phyloP scores from a whole-genome alignment of 2,797 vertebrate genomes.

The Diplodus puntazzo region DNA sequence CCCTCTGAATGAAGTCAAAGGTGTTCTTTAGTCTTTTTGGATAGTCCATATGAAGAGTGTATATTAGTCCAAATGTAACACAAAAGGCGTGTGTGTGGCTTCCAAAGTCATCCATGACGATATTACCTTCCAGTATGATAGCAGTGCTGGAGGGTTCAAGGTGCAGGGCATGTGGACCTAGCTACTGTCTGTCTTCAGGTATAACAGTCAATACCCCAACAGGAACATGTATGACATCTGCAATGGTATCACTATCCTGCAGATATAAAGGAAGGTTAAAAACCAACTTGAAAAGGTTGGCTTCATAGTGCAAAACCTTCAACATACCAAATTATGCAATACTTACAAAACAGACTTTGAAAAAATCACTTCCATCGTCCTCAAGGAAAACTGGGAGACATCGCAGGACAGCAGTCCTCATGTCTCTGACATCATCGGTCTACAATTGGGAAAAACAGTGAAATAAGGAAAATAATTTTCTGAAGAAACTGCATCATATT shows the following conservation, averaged over 20 bases:
- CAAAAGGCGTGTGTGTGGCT: slow-evolving; percentile 1
- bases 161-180: slow-evolving; percentile 3
- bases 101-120: background rate
- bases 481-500: background rate
- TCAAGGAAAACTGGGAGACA: background rate
- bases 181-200: slow-evolving; percentile 11
- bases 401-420: background rate
- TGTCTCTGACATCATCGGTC: background rate
- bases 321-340: slow-evolving; percentile 8
- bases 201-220: background rate
- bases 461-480: background rate
- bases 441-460: background rate
- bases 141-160: background rate
- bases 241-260: background rate
- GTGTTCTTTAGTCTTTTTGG: slow-evolving; percentile 3
- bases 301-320: background rate
- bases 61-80: slow-evolving; percentile 3
- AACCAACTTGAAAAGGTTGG: background rate
- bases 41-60: slow-evolving; percentile 8
- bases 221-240: background rate
- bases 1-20: slow-evolving; percentile 15
- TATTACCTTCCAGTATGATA: slow-evolving; percentile 1
- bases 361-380: background rate
- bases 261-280: background rate
- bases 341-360: slow-evolving; percentile 5